Conservation (phyloP, 1,140 invertebrate genomes). For the Sogatella furcifera region DNA sequence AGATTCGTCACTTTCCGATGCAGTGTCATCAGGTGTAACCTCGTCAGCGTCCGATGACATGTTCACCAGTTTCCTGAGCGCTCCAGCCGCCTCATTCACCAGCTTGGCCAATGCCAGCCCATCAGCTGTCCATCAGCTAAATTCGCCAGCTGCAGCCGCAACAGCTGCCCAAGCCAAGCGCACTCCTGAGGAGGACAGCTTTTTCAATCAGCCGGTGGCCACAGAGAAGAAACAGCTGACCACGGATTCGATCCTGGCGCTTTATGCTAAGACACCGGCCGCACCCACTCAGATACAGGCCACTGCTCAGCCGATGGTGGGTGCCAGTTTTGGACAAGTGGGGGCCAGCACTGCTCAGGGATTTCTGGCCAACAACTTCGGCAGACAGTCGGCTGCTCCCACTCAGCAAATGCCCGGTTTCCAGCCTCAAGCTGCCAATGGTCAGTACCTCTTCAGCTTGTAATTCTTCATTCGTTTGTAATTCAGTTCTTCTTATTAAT, state of each 20-base stretch:
- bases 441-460: no score
- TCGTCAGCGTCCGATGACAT: constrained; percentile 7
- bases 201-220: constrained; percentile 68
- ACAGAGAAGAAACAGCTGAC: constrained; percentile 74
- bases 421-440: no score
- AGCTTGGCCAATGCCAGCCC: constrained; percentile 23
- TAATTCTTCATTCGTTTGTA: no score
- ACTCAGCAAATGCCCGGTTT: no score
- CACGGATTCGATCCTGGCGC: constrained; percentile 86
- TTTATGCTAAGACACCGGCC: constrained; percentile 62
- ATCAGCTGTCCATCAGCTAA: no score
- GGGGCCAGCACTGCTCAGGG: no score
- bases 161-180: constrained; percentile 18
- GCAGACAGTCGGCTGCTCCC: no score
- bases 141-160: constrained; percentile 22
- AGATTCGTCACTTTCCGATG: neutral
- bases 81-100: constrained; percentile 31
- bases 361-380: no score
- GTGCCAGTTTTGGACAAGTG: no score
- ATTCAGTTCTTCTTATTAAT: no score
- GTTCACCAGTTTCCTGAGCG: constrained; percentile 58
- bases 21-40: neutral
- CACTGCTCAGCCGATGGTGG: neutral
- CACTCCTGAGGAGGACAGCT: constrained; percentile 69
- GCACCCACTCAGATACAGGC: no score